Percentiles rank a stretch among this genome's conserved stretches.
These are phyloP conservation scores for Arothron firmamentum DNA, from an alignment of 2,113 vertebrate genomes.

Conservation along the genomic window DNA sequence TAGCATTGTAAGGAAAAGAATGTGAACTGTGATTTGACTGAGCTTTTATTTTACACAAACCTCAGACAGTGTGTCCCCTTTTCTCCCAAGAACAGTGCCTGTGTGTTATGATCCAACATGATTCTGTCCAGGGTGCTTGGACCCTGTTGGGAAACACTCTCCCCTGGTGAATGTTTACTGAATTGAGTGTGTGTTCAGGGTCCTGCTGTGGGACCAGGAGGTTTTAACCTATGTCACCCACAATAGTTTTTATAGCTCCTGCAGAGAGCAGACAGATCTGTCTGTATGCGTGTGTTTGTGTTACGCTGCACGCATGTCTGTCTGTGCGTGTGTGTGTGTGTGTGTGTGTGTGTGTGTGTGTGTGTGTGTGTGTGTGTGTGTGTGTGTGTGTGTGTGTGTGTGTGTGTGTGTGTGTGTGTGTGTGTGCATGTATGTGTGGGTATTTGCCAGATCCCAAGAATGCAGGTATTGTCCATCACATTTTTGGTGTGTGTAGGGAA, in stretches of 20 bases:
- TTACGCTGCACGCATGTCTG: conserved; percentile 11
- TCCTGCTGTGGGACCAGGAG: conserved; percentile 15
- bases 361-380: too few relatives aligned
- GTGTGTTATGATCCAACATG: conserved; percentile 42
- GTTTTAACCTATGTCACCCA: conserved; percentile 25
- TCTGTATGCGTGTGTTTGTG: conserved; percentile 8
- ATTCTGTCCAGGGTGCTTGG: conserved; percentile 31
- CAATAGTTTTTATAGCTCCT: conserved; percentile 44
- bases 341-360: background rate
- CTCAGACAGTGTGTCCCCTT: conserved; percentile 8
- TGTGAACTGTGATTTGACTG: too few relatives aligned
- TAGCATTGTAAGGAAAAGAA: too few relatives aligned
- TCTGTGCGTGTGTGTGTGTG: conserved; percentile 10
- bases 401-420: conserved; percentile 11
- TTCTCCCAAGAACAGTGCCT: conserved; percentile 46
- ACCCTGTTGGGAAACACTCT: conserved; percentile 45
- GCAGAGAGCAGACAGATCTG: conserved; percentile 20
- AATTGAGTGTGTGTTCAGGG: conserved; percentile 46
- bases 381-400: conserved; percentile 20
- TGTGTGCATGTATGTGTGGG: conserved; percentile 7
- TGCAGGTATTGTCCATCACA: conserved; percentile 68
- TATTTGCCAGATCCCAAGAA: conserved; percentile 53
- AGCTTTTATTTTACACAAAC: too few relatives aligned
- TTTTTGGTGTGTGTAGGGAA: conserved; percentile 62
- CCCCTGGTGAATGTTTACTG: conserved; percentile 30